Evolutionary conservation across 2,888 invertebrate species (phyloP), one percentile per base, ranked within the genome.

Genomic region (Oscheius sp.): DNA sequence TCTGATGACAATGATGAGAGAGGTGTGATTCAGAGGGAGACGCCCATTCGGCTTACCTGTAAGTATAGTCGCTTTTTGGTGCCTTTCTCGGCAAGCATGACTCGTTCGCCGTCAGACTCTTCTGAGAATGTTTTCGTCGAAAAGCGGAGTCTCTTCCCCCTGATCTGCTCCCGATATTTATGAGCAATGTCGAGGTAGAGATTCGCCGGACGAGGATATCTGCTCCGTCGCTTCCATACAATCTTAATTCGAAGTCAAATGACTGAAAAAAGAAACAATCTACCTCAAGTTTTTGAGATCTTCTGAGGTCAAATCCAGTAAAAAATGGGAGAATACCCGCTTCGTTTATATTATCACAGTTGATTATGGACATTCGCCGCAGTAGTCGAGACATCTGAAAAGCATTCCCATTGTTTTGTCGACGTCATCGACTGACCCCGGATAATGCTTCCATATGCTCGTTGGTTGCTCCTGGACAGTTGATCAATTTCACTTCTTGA

Each of bases 401-500:
- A 27, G 43, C 13, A 49, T 18, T 29, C 46, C 3, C 7, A 58
- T 12, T 9, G n/a, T 9, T 56, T 56, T 18, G 12, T 29, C 5
- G 5, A 16, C 2, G 46, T 25, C 25, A 46, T 12, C 25, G 6
- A 13, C 52, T 25, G 2, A 66, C 69, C 35, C 35, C n/a, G 21
- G 69, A 27, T 7, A 69, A 21, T 16, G 29, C 23, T 43, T 55
- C 43, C 23, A 69, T n/a, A 69, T 69, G 69, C 3, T 29, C 25
- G 23, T 56, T 23, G 5, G 23, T 43, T 12, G 21, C 43, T 9
- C 55, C 55, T 2, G 27, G 21, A 56, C 69, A 69, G 23, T 56
- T 53, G 21, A 69, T 69, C 12, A 69, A 43, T 23, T 69, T 69
- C 41, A 69, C 43, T 12, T 69, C 69, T 43, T 56, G 69, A 43